phyloP scores from a whole-genome alignment of 2,888 invertebrate genomes.

The Chaetogeoica ovagalla region DNA sequence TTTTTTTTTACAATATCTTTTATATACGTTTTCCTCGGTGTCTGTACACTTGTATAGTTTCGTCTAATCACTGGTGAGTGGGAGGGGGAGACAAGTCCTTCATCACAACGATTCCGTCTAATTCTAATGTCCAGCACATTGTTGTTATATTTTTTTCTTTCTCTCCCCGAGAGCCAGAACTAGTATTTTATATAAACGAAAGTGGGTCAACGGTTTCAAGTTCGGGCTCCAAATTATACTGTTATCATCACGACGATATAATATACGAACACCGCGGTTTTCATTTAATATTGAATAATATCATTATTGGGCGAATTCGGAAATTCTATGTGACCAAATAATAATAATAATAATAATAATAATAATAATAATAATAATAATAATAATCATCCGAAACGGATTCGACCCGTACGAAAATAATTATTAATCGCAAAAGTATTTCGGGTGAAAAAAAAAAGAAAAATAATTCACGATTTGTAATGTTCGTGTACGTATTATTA shows the following conservation, averaged over 20 bases:
- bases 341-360: not conserved
- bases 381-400: not conserved
- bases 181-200: constrained; percentile 13
- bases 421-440: not conserved
- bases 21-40: too few species aligned
- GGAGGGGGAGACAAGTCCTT: too few species aligned
- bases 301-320: not conserved
- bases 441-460: not conserved
- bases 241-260: not conserved
- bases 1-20: too few species aligned
- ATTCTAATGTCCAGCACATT: not conserved
- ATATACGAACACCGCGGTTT: not conserved
- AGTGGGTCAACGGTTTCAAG: constrained; percentile 40
- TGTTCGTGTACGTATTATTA: not conserved
- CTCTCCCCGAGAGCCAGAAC: not conserved
- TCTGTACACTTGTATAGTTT: too few species aligned
- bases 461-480: constrained; percentile 1
- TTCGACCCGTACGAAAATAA: not conserved
- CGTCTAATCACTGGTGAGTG: too few species aligned
- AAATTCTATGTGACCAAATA: not conserved
- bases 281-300: not conserved
- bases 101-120: not conserved
- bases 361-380: not conserved
- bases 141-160: not conserved
- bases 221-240: not conserved